Evolutionary conservation across 2,888 invertebrate genomes (phyloP), one percentile per base, ranked within the genome.

Genomic region (Leptodirus hochenwartii): DNA sequence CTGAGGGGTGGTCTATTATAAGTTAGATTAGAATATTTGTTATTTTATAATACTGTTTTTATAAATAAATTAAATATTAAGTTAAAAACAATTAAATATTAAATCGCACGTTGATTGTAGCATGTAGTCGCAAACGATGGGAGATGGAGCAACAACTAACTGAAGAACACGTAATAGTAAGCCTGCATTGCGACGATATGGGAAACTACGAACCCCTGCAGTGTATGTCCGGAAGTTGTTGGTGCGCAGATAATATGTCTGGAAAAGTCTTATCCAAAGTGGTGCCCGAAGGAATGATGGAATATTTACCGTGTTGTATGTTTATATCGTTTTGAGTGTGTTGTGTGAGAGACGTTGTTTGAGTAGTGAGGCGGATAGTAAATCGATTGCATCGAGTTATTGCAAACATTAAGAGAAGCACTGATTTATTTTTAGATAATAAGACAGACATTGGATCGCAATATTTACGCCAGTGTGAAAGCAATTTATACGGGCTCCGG

Each of bases 201-300:
- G 77, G 77, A 12, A 72, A 74, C 53, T 77, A 65, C 47, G 75
- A 76, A 44, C 53, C 58, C 13, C 47, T 77, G 15, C 77, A 77
- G 45, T 77, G 76, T 43, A 15, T 47, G 36, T 41, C 61, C 31
- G 70, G 66, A 2, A 45, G 70, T 37, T 77, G 77, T 45, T 76
- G 74, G 74, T 77, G 76, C 48, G 70, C 62, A 2, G 61, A 70
- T 17, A 54, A 61, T 1, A 56, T 46, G 44, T 72, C 68, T 29
- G 76, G 76, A 11, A 59, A 65, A 39, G 60, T 70, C 2, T 52
- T 46, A 22, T 56, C 62, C 8, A 49, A 58, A 23, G 62, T 68
- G 1, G 61, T 74, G 4, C 66, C 64, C 1, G 61, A 68, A 41
- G 51, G 47, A 4, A 59, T 72, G 44, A 67, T 71, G 62, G 53